A percentile compares a stretch with the other conserved stretches of the same genome.
Conservation (phyloP, 2,888 invertebrate genomes). For the Alviniconcha strummeri region DNA sequence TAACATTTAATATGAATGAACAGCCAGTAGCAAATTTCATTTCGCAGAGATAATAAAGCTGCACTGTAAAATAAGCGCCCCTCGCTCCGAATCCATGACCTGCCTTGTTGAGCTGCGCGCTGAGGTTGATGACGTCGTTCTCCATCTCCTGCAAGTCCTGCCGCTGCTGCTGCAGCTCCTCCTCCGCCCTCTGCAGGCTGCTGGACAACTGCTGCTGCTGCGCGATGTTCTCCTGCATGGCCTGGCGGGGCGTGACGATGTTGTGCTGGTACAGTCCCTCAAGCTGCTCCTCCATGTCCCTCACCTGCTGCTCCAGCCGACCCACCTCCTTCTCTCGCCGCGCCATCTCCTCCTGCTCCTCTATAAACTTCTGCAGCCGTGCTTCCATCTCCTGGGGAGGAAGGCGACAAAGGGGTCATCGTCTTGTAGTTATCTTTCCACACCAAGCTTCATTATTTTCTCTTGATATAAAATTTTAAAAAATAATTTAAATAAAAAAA, state of each 20-base stretch:
- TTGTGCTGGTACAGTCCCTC: constrained; percentile 16
- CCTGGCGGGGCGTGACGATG: constrained; percentile 10
- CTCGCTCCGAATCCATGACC: too few relatives aligned
- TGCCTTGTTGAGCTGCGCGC: constrained; percentile 20
- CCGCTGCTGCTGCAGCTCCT: not conserved
- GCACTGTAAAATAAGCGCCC: too few relatives aligned
- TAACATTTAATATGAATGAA: too few relatives aligned
- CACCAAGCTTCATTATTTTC: too few relatives aligned
- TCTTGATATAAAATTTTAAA: too few relatives aligned
- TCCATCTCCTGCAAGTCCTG: constrained; percentile 10
- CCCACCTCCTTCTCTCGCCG: not conserved
- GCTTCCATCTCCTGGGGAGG: constrained; percentile 9
- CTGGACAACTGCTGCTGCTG: constrained; percentile 17
- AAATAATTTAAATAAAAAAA: too few relatives aligned
- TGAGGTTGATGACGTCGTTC: constrained; percentile 21
- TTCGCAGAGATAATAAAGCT: too few relatives aligned
- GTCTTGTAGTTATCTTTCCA: not conserved
- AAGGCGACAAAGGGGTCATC: not conserved
- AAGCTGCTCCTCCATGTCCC: constrained; percentile 26
- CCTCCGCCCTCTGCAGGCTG: constrained; percentile 3
- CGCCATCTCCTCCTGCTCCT: not conserved
- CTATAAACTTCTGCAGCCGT: not conserved
- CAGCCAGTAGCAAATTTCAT: too few relatives aligned
- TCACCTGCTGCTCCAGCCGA: constrained; percentile 16
- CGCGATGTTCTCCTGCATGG: constrained; percentile 2